These are phyloP conservation scores for Ceyx melanurus DNA, from an alignment of 2,113 vertebrate genomes.

Conservation along the genomic window DNA sequence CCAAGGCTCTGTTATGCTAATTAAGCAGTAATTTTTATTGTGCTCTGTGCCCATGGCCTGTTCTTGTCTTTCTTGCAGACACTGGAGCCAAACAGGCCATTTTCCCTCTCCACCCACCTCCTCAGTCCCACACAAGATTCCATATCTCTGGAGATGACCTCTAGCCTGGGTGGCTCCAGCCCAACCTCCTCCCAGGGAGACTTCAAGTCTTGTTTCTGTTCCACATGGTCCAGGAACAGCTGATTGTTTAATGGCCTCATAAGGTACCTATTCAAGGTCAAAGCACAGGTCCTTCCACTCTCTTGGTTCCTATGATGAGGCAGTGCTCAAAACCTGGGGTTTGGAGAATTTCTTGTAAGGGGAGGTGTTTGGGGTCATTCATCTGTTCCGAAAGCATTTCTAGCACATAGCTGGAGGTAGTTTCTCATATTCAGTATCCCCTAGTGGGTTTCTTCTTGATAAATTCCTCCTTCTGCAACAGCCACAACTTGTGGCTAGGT, in stretches of 20 bases:
- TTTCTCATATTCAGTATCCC: not conserved
- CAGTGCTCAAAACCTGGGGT: not conserved
- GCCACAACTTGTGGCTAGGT: not conserved
- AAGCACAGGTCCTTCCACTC: not conserved
- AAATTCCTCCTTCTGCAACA: not conserved
- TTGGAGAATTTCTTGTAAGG: not conserved
- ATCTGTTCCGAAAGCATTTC: not conserved
- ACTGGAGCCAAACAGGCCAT: not conserved
- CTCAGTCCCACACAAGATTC: not conserved
- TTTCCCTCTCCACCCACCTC: not conserved
- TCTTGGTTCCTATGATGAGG: not conserved
- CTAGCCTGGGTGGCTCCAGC: not conserved
- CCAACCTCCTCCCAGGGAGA: not conserved
- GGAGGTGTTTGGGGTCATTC: not conserved
- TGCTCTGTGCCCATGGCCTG: not conserved
- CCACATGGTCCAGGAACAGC: not conserved
- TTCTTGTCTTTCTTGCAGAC: not conserved
- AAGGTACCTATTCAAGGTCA: not conserved
- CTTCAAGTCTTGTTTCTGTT: not conserved
- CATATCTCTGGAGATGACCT: not conserved
- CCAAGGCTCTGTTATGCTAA: not conserved
- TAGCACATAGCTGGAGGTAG: not conserved
- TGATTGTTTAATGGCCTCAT: rapidly evolving
- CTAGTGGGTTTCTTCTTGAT: not conserved
- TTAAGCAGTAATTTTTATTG: not conserved